Evolutionary conservation across 2,797 vertebrate genomes (phyloP), one percentile per base, ranked within the genome.

Genomic region (Chelidonichthys spinosus): DNA sequence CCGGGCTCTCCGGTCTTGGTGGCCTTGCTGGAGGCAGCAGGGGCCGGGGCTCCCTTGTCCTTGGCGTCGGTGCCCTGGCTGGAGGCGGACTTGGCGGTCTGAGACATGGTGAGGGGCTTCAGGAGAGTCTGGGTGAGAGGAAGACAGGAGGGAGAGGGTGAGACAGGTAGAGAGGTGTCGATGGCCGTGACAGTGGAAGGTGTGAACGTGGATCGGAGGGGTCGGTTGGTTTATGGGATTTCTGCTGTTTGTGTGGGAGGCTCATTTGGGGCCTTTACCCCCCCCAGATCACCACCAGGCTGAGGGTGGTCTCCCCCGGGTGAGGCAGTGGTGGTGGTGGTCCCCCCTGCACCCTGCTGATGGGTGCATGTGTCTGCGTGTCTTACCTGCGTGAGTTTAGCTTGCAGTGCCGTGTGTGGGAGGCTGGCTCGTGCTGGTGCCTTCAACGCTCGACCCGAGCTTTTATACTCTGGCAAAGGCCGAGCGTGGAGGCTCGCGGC

Each of bases 381-480:
- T 83, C 93, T 97, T 96, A 98, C 97, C 98, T 98, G 96, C 89
- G 94, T 91, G 83, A 93, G 94, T 93, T 89, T 78, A 95, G 95
- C 94, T 95, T 89, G 89, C 87, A 81, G 92, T 94, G 91, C 85
- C 88, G 88, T 94, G 93, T 83, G 88, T 87, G 90, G 89, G 73
- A 90, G 92, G 93, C 92, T 95, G 91, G 92, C 89, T 91, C 89
- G 92, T 94, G 87, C 72, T 93, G 93, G 75, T 92, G 84, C 76
- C 82, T 44, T 82, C 84, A 83, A 55, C 63, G 15, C 81, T 52
- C 68, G 13, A 88, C 79, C 89, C 82, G 58, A 83, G 81, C 90
- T 95, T 98, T 97, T 98, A 98, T 98, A 97, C 95, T 83, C 96
- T 97, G 96, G 97, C 96, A 97, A 95, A 93, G 93, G 90, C 92